A percentile compares a stretch with the other conserved stretches of the same genome.
Conservation (phyloP, 1,140 invertebrate genomes). For the Caenorhabditis briggsae region DNA sequence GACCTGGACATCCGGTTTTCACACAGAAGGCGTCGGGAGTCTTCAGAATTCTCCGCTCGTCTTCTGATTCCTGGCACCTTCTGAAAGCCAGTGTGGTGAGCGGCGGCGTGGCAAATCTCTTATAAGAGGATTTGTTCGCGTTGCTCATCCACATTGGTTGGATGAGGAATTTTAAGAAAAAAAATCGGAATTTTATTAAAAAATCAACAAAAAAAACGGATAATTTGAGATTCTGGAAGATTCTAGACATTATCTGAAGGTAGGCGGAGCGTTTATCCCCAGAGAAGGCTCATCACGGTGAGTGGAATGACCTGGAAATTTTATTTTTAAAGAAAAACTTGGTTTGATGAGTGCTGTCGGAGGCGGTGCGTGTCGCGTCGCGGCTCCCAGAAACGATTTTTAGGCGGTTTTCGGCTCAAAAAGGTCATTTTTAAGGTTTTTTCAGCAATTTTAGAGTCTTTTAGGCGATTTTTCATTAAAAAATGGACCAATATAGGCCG, state of each 20-base stretch:
- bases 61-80: background rate
- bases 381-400: no score
- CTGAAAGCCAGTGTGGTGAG: constrained; percentile 23
- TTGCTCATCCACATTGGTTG: constrained; percentile 34
- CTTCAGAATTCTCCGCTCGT: no score
- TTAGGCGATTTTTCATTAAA: no score
- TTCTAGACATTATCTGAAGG: background rate
- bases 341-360: background rate
- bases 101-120: background rate
- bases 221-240: constrained; percentile 6
- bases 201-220: background rate
- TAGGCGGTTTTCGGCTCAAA: no score
- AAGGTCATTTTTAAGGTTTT: background rate
- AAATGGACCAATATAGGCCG: no score
- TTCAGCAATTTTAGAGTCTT: no score
- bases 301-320: constrained; percentile 57
- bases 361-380: background rate
- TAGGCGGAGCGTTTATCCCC: background rate
- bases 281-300: constrained; percentile 43
- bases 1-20: no score
- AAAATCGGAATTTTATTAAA: background rate
- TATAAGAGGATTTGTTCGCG: constrained; percentile 30
- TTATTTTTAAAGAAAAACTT: background rate
- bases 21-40: no score
- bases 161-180: background rate